A percentile compares a stretch with the other conserved stretches of the same genome.
These are phyloP conservation scores for Alcis repandata DNA, from an alignment of 2,888 invertebrate genomes.

Conservation along the genomic window DNA sequence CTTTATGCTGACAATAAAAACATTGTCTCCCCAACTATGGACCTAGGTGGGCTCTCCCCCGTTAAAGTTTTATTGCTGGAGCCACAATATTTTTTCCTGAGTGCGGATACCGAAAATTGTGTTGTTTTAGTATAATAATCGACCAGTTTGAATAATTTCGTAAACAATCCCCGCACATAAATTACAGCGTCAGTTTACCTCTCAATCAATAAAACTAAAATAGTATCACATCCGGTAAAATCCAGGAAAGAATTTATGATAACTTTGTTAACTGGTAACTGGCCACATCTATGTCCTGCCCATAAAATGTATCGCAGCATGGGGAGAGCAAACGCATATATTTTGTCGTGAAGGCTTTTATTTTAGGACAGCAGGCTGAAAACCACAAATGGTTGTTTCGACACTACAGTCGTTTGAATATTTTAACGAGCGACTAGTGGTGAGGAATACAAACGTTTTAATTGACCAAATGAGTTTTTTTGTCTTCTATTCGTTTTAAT, in stretches of 20 bases:
- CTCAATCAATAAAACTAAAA: slow-evolving; percentile 75
- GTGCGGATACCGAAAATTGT: slow-evolving; percentile 42
- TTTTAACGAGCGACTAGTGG: slow-evolving; percentile 14
- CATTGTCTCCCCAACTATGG: no score
- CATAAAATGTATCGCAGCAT: slow-evolving; percentile 47
- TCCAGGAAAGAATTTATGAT: slow-evolving; percentile 61
- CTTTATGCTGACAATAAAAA: no score
- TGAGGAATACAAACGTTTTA: background rate
- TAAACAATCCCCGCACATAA: slow-evolving; percentile 58
- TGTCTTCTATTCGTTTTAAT: background rate
- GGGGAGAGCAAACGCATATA: slow-evolving; percentile 25
- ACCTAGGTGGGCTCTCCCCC: no score
- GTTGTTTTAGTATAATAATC: slow-evolving; percentile 42
- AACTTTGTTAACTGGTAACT: slow-evolving; percentile 51
- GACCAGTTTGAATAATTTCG: slow-evolving; percentile 47
- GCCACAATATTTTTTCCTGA: no score
- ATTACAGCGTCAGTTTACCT: slow-evolving; percentile 61
- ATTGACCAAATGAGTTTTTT: background rate
- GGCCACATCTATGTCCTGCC: slow-evolving; percentile 50
- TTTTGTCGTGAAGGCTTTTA: slow-evolving; percentile 33
- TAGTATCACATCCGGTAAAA: slow-evolving; percentile 64
- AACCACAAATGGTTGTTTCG: slow-evolving; percentile 32
- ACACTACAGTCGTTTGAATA: slow-evolving; percentile 1
- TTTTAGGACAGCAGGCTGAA: slow-evolving; percentile 26
- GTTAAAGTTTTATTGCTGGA: no score